A percentile compares a stretch with the other conserved stretches of the same genome.
Conservation (phyloP, 2,113 vertebrate species). For the Ptilonorhynchus violaceus region DNA sequence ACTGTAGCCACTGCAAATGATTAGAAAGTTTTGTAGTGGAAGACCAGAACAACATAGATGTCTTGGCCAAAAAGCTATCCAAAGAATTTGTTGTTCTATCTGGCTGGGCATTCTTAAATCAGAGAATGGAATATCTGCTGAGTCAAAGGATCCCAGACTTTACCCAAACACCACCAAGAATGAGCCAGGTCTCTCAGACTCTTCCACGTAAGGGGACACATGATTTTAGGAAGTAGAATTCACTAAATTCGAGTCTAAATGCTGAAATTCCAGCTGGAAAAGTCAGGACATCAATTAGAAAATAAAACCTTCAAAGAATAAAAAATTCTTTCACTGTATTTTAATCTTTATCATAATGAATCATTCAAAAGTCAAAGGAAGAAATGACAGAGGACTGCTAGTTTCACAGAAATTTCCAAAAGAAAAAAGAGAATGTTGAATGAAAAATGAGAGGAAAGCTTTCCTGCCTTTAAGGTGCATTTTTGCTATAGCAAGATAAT, state of each 20-base stretch:
- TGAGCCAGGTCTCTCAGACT: background rate
- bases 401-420: background rate
- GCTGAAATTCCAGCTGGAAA: background rate
- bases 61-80: background rate
- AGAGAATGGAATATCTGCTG: background rate
- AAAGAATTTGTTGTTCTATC: background rate
- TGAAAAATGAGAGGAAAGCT: background rate
- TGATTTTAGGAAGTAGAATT: background rate
- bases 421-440: background rate
- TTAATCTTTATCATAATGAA: background rate
- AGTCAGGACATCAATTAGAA: background rate
- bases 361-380: background rate
- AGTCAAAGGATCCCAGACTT: background rate
- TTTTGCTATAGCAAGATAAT: background rate
- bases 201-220: background rate
- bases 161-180: background rate
- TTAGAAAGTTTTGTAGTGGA: background rate
- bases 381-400: background rate
- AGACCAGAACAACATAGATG: background rate
- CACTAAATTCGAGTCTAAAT: background rate
- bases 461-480: background rate
- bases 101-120: background rate
- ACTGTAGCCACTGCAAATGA: background rate
- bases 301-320: background rate
- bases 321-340: background rate